Conservation (phyloP, 2,888 invertebrate genomes). For the Halocaridina rubra region DNA sequence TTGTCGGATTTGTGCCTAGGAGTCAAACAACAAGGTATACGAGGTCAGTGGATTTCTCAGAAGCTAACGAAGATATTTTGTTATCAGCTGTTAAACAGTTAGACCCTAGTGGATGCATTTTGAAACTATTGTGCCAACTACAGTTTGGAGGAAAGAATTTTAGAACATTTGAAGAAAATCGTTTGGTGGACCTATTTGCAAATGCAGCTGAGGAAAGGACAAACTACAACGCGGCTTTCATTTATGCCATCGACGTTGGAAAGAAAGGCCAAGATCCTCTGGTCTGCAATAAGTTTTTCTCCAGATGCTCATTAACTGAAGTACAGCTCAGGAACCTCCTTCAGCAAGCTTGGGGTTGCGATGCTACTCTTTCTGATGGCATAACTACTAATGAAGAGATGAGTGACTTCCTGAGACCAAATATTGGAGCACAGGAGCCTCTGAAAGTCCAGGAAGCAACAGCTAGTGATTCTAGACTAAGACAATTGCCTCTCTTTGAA, state of each 20-base stretch:
- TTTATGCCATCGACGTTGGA: neutral
- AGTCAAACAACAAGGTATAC: neutral
- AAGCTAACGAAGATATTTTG: neutral
- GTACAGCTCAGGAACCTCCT: neutral
- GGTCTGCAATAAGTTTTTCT: neutral
- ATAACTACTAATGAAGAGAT: neutral
- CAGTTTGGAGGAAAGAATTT: neutral
- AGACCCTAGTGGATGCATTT: neutral
- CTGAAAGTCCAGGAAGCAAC: too few species aligned
- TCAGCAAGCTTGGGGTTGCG: neutral
- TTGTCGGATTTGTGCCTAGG: neutral
- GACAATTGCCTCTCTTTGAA: too few species aligned
- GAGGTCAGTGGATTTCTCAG: neutral
- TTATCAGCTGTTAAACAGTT: neutral
- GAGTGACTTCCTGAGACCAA: too few species aligned
- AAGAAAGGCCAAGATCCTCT: neutral
- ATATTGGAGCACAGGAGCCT: too few species aligned
- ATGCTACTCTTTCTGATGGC: neutral
- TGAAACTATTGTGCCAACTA: neutral
- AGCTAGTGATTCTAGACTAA: too few species aligned
- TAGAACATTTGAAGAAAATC: neutral
- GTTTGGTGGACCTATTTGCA: neutral
- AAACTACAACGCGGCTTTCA: neutral
- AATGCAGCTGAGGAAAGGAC: neutral
- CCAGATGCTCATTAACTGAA: neutral